A percentile compares a stretch with the other conserved stretches of the same genome.
These are phyloP conservation scores for Drosophila mayaguana DNA, from an alignment of 2,888 invertebrate species.

Conservation along the genomic window DNA sequence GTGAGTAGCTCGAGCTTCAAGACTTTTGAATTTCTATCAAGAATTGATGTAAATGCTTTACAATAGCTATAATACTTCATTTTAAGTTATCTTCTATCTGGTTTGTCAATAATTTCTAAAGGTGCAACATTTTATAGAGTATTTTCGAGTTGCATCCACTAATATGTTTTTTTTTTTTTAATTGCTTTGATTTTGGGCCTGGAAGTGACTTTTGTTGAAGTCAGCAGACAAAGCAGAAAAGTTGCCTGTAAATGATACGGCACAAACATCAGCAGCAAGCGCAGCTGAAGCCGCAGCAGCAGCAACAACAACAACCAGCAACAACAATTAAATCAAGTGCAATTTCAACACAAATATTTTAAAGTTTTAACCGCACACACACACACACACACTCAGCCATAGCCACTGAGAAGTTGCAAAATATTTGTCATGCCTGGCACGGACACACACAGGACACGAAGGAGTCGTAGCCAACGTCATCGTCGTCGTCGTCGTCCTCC, in stretches of 20 bases:
- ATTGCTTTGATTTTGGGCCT: conserved; percentile 38
- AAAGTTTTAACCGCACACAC: conserved; percentile 67
- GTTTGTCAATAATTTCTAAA: too few species aligned
- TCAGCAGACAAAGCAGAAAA: conserved; percentile 57
- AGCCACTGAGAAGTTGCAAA: conserved; percentile 70
- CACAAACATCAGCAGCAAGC: conserved; percentile 41
- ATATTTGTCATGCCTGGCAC: conserved; percentile 78
- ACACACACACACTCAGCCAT: conserved; percentile 5
- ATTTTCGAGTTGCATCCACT: background rate
- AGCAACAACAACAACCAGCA: conserved; percentile 40
- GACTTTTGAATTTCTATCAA: background rate
- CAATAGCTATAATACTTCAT: too few species aligned
- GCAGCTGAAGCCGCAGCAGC: conserved; percentile 27
- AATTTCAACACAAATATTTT: conserved; percentile 77
- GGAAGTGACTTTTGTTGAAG: conserved; percentile 71
- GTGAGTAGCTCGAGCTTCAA: background rate
- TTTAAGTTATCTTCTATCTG: accelerated
- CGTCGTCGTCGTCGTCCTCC: conserved; percentile 34
- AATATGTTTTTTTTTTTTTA: background rate
- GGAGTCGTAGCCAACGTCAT: conserved; percentile 41
- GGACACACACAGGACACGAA: conserved; percentile 60
- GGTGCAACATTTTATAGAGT: conserved; percentile 9
- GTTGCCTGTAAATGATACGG: conserved; percentile 71
- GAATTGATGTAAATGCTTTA: background rate
- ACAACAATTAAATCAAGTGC: conserved; percentile 80